Evolutionary conservation across 1,140 invertebrate genomes (phyloP).

Genomic region (Drosophila bocqueti): DNA sequence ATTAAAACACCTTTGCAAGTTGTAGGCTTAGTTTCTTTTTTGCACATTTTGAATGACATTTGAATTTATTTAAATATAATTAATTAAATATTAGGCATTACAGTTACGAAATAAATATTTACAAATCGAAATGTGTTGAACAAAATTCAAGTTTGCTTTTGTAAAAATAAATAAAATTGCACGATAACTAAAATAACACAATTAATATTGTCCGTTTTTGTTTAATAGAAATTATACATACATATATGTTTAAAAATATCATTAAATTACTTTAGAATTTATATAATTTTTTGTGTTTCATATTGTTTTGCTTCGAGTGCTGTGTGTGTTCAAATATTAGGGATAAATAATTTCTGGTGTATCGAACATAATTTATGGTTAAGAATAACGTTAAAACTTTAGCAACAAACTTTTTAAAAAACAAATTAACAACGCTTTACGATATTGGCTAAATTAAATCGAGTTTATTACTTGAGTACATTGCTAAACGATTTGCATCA

Average conservation of each 20-base stretch:
- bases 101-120: constrained; percentile 77
- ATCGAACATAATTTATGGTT: constrained; percentile 53
- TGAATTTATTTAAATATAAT: constrained; percentile 69
- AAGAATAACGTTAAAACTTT: constrained; percentile 71
- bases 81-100: constrained; percentile 53
- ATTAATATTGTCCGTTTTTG: constrained; percentile 51
- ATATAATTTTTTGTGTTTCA: constrained; percentile 17
- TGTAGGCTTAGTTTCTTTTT: constrained; percentile 49
- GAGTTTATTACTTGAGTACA: constrained; percentile 46
- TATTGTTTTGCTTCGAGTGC: constrained; percentile 7
- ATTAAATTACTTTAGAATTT: constrained; percentile 37
- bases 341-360: constrained; percentile 53
- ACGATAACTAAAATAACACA: constrained; percentile 77
- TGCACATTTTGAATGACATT: constrained; percentile 81
- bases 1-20: constrained; percentile 5
- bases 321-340: constrained; percentile 38
- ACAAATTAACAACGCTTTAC: constrained; percentile 78
- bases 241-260: constrained; percentile 14
- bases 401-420: constrained; percentile 79
- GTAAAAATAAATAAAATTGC: constrained; percentile 81
- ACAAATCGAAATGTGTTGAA: constrained; percentile 68
- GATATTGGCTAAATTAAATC: constrained; percentile 72
- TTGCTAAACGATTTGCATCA: constrained; percentile 42
- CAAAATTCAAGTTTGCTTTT: constrained; percentile 59
- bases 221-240: constrained; percentile 36